A percentile compares a stretch with the other conserved stretches of the same genome.
Evolutionary conservation across 2,888 invertebrate species (phyloP).

Genomic region (Masnerella sp.): DNA sequence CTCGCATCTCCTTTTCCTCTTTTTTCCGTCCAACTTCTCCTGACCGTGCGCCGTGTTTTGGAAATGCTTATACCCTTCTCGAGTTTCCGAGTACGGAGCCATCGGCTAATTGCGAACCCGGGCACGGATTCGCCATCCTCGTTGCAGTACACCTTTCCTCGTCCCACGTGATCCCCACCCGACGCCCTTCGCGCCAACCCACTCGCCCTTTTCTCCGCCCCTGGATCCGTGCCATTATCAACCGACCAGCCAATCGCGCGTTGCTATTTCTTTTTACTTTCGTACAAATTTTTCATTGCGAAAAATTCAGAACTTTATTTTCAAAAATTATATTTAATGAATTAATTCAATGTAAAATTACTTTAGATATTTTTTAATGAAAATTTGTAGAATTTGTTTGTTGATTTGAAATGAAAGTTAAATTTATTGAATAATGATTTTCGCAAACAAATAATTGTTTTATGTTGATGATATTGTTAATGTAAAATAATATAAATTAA

Average conservation of each 20-base stretch:
- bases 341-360: no score
- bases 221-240: conserved; percentile 26
- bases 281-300: no score
- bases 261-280: conserved; percentile 19
- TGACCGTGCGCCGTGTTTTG: conserved; percentile 66
- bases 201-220: conserved; percentile 59
- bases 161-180: conserved; percentile 18
- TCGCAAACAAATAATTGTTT: no score
- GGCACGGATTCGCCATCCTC: conserved; percentile 33
- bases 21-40: conserved; percentile 36
- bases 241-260: conserved; percentile 25
- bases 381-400: no score
- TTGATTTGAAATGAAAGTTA: no score
- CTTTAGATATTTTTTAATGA: no score
- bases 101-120: conserved; percentile 68
- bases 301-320: conserved; percentile 1
- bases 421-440: no score
- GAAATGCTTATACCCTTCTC: conserved; percentile 74
- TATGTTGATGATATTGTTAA: no score
- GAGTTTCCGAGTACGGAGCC: conserved; percentile 68
- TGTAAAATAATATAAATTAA: no score
- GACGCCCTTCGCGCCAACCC: conserved; percentile 43
- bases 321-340: no score
- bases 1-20: conserved; percentile 2
- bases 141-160: conserved; percentile 5